phyloP scores from a whole-genome alignment of 2,797 vertebrate genomes.

The Amblyopsis hoosieri region DNA sequence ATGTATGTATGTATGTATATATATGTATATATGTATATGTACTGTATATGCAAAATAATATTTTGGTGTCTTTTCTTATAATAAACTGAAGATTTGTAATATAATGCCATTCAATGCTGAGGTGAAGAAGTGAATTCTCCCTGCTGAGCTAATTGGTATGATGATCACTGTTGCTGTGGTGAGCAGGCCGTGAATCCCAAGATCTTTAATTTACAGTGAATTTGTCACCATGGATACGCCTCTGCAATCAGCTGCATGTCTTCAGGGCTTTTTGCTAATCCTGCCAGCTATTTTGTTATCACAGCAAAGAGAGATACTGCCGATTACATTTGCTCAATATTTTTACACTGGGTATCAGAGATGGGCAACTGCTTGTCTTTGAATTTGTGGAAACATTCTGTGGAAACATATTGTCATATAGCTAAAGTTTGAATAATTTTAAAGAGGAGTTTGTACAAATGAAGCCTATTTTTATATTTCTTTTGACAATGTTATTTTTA shows the following conservation, averaged over 20 bases:
- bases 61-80: constrained; percentile 46
- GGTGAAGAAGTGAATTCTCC: too few relatives aligned
- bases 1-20: background rate
- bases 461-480: too few relatives aligned
- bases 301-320: constrained; percentile 23
- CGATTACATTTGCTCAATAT: background rate
- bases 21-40: too few relatives aligned
- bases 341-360: too few relatives aligned
- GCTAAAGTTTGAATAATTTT: background rate
- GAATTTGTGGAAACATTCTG: too few relatives aligned
- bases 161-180: constrained; percentile 11
- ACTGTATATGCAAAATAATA: too few relatives aligned
- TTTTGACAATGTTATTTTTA: too few relatives aligned
- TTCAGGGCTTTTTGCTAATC: constrained; percentile 23
- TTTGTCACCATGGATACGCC: constrained; percentile 18
- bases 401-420: too few relatives aligned
- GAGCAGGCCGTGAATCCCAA: constrained; percentile 16
- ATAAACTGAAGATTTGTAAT: constrained; percentile 36
- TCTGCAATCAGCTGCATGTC: background rate
- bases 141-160: too few relatives aligned
- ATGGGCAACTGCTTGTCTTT: too few relatives aligned
- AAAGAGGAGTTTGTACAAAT: too few relatives aligned
- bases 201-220: constrained; percentile 1
- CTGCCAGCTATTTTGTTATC: constrained; percentile 51
- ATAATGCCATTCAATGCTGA: background rate